Percentiles rank a stretch among this genome's conserved stretches.
phyloP scores from a whole-genome alignment of 1,140 invertebrate species.

The Calephelis nemesis region DNA sequence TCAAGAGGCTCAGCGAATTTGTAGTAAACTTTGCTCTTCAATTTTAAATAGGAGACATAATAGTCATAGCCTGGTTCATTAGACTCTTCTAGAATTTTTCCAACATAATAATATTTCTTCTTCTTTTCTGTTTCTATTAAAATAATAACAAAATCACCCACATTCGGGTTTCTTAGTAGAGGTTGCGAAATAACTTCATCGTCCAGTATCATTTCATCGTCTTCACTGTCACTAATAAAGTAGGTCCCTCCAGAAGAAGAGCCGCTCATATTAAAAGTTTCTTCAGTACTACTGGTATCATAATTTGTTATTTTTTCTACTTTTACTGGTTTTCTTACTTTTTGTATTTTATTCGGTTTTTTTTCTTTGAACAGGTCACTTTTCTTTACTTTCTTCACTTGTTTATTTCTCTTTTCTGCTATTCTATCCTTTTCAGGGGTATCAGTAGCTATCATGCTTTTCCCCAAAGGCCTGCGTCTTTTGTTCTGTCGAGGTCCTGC shows the following conservation, averaged over 20 bases:
- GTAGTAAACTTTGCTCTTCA: not conserved
- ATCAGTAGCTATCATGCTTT: constrained; percentile 1
- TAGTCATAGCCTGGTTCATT: not conserved
- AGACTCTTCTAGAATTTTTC: not conserved
- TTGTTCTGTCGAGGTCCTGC: not conserved
- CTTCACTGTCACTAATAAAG: not conserved
- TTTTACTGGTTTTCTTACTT: constrained; percentile 4
- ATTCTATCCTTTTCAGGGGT: not conserved
- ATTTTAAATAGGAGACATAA: constrained; percentile 9
- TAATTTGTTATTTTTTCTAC: not conserved
- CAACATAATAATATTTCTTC: not conserved
- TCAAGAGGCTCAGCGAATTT: constrained; percentile 1
- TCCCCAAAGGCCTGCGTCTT: not conserved
- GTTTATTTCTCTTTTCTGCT: not conserved
- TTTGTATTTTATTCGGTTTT: not conserved
- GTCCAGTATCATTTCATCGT: not conserved
- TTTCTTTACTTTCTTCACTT: not conserved
- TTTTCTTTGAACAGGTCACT: not conserved
- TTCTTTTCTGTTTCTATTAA: not conserved
- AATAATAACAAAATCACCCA: not conserved
- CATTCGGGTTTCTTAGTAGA: not conserved
- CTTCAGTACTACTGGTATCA: not conserved
- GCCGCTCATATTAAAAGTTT: not conserved
- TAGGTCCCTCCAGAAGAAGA: not conserved
- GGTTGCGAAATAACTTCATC: not conserved